phyloP scores from a whole-genome alignment of 2,797 vertebrate species.

The Iguana delicatissima region DNA sequence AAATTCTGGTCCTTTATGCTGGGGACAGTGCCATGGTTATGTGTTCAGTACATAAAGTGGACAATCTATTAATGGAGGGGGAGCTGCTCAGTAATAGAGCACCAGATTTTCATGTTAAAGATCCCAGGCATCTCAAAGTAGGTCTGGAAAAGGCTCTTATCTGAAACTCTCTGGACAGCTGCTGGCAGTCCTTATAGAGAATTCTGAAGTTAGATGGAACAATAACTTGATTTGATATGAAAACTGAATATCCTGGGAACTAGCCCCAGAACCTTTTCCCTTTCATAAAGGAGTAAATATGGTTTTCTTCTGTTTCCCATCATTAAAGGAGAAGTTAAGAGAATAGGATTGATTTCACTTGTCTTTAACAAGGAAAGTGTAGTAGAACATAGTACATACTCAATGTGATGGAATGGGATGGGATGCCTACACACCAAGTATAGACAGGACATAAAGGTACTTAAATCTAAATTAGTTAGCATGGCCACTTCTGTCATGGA shows the following conservation, averaged over 20 bases:
- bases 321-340: neutral
- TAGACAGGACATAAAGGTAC: neutral
- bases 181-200: too few relatives aligned
- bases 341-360: neutral
- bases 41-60: neutral
- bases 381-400: too few relatives aligned
- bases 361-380: neutral
- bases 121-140: neutral
- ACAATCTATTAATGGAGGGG: neutral
- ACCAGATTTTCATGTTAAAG: neutral
- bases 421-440: neutral
- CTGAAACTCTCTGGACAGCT: neutral
- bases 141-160: neutral
- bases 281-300: neutral
- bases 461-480: neutral
- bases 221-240: too few relatives aligned
- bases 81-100: neutral
- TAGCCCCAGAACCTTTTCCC: too few relatives aligned
- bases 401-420: neutral
- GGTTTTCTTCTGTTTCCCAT: neutral
- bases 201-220: too few relatives aligned
- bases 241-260: too few relatives aligned
- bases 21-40: neutral
- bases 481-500: slow-evolving; percentile 10
- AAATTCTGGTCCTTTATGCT: neutral